A percentile compares a stretch with the other conserved stretches of the same genome.
phyloP scores from a whole-genome alignment of 2,113 vertebrate genomes.

The Clupea harengus region DNA sequence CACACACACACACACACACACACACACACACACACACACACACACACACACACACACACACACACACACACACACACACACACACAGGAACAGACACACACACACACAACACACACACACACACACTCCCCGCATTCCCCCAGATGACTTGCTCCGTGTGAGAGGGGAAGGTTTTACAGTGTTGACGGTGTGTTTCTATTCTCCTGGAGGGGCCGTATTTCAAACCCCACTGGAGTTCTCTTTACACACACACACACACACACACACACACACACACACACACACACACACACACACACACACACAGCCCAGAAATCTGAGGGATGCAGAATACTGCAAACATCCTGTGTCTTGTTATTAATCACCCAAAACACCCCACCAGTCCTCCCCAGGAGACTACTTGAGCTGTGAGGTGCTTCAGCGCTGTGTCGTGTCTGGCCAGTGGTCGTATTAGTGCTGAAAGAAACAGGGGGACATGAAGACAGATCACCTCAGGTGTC shows the following conservation, averaged over 20 bases:
- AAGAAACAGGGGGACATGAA: neutral
- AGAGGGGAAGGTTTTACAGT: neutral
- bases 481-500: neutral
- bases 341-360: too few relatives aligned
- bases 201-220: neutral
- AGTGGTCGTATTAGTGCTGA: too few relatives aligned
- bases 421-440: too few relatives aligned
- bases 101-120: neutral
- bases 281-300: neutral
- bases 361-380: too few relatives aligned
- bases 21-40: constrained; percentile 1
- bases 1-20: neutral
- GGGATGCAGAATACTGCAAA: too few relatives aligned
- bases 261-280: too few relatives aligned
- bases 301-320: too few relatives aligned
- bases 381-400: too few relatives aligned
- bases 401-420: too few relatives aligned
- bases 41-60: constrained; percentile 1
- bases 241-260: neutral
- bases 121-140: neutral
- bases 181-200: neutral
- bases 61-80: neutral
- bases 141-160: neutral
- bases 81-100: too few relatives aligned
- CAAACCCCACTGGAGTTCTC: neutral